Percentiles rank a stretch among this genome's conserved stretches.
Evolutionary conservation across 2,888 invertebrate species (phyloP).

Genomic region (Drosophila percnosoma): DNA sequence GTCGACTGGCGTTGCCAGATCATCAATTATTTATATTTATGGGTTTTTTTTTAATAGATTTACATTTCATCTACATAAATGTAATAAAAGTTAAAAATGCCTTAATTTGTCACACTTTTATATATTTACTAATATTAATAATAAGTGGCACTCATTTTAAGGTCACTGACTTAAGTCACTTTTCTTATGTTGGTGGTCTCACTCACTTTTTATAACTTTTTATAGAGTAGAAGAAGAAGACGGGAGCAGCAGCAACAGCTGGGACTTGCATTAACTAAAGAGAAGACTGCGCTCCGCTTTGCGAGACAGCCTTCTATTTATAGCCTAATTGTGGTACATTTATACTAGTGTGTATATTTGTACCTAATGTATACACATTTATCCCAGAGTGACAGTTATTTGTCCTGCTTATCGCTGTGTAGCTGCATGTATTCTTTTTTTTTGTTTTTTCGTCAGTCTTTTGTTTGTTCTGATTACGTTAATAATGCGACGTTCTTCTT

Average conservation of each 20-base stretch:
- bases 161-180: neutral
- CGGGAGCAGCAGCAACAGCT: neutral
- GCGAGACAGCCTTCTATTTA: constrained; percentile 28
- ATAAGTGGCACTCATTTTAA: neutral
- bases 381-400: constrained; percentile 35
- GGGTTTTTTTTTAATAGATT: neutral
- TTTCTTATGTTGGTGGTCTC: neutral
- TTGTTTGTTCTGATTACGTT: constrained; percentile 70
- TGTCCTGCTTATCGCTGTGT: constrained; percentile 55
- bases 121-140: neutral
- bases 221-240: neutral
- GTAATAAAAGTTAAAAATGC: neutral
- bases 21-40: neutral
- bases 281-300: constrained; percentile 28
- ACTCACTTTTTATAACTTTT: constrained; percentile 4
- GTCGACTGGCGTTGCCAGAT: neutral
- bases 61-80: neutral
- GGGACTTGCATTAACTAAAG: constrained; percentile 6
- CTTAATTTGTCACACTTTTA: neutral
- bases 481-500: constrained; percentile 60
- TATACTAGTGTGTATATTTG: neutral
- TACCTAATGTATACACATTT: constrained; percentile 5
- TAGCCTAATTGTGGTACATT: constrained; percentile 17
- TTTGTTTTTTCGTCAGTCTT: constrained; percentile 33
- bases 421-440: neutral